These are phyloP conservation scores for Mycteria americana DNA, from an alignment of 2,797 vertebrate species.

Conservation along the genomic window DNA sequence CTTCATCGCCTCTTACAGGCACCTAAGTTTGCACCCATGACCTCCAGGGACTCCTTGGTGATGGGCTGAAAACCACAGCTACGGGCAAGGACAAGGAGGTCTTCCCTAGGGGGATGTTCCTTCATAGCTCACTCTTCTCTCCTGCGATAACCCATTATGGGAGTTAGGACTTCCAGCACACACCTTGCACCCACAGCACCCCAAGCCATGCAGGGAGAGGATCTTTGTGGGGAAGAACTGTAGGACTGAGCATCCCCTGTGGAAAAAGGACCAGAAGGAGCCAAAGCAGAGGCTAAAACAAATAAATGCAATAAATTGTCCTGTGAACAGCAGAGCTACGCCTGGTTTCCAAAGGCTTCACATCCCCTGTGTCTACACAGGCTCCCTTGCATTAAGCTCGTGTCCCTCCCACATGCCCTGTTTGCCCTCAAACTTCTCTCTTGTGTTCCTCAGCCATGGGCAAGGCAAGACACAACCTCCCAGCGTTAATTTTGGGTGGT, in stretches of 20 bases:
- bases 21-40: neutral
- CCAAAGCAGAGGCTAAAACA: neutral
- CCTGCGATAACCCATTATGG: neutral
- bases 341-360: neutral
- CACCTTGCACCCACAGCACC: fast-evolving
- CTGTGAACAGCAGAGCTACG: neutral
- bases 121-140: neutral
- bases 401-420: fast-evolving
- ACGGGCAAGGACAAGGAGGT: neutral
- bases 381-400: neutral
- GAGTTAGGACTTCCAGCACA: neutral
- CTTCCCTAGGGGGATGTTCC: neutral
- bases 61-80: neutral
- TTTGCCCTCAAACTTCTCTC: neutral
- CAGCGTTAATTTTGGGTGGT: neutral
- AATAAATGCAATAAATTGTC: neutral
- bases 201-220: neutral
- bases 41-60: neutral
- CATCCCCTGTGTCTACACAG: neutral
- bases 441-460: neutral
- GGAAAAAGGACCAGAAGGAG: neutral
- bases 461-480: neutral
- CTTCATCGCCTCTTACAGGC: fast-evolving
- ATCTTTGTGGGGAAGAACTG: neutral
- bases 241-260: neutral